phyloP scores from a whole-genome alignment of 2,888 invertebrate genomes.

The Trimorus sp. region DNA sequence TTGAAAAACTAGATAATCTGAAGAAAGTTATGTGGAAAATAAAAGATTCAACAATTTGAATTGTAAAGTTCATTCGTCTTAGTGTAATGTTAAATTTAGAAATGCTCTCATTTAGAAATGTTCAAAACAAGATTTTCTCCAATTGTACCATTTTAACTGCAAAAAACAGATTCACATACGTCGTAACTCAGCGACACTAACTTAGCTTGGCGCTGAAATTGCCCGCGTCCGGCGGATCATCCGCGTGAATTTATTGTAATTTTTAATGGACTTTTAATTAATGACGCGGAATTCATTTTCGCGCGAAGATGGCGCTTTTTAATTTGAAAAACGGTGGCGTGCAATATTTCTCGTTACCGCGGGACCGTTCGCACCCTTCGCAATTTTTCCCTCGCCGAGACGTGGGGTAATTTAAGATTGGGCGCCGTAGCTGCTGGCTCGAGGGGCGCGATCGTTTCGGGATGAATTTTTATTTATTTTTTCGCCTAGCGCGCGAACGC shows the following conservation, averaged over 20 bases:
- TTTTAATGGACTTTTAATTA: conserved; percentile 5
- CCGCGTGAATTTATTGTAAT: not conserved
- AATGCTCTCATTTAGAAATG: no score
- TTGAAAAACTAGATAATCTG: no score
- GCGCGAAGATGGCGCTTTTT: conserved; percentile 8
- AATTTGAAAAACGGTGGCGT: conserved; percentile 22
- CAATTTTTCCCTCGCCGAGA: conserved; percentile 35
- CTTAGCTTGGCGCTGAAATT: no score
- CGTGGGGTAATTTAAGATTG: conserved; percentile 45
- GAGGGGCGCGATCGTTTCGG: conserved; percentile 27
- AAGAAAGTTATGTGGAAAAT: no score
- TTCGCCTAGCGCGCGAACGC: conserved; percentile 20
- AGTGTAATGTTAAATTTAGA: no score
- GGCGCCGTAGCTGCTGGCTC: not conserved
- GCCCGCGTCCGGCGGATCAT: no score
- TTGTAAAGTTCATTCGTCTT: no score
- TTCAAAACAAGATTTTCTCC: no score
- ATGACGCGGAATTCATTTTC: not conserved
- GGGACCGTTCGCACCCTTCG: conserved; percentile 34
- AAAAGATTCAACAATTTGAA: no score
- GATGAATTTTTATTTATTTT: conserved; percentile 49
- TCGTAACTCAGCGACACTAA: no score
- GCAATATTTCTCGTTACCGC: conserved; percentile 24
- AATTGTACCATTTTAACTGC: no score
- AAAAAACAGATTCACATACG: no score